These are phyloP conservation scores for Nannobrachium achirus DNA, from an alignment of 2,113 vertebrate genomes.

Conservation along the genomic window DNA sequence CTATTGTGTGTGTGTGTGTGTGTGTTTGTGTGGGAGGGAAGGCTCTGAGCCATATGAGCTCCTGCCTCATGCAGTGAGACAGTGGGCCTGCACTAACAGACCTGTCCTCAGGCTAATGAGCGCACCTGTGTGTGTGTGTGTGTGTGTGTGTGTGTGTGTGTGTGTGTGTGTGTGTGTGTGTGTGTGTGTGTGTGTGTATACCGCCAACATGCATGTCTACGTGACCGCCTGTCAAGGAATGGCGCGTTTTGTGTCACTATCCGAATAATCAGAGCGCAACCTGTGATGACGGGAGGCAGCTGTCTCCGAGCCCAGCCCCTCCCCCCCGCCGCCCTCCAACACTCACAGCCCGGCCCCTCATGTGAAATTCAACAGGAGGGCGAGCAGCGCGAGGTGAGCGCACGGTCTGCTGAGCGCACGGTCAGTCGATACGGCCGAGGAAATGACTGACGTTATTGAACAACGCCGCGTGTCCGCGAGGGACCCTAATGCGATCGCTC, in stretches of 20 bases:
- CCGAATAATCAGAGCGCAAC: not conserved
- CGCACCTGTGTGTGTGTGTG: constrained; percentile 47
- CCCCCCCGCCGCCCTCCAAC: not conserved
- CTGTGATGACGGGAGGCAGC: not conserved
- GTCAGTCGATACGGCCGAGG: constrained; percentile 64
- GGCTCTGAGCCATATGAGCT: constrained; percentile 43
- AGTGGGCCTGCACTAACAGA: constrained; percentile 46
- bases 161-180: constrained; percentile 14
- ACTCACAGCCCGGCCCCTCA: constrained; percentile 23
- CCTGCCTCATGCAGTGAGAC: constrained; percentile 48
- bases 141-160: constrained; percentile 1
- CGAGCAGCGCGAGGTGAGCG: constrained; percentile 21
- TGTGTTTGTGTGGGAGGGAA: constrained; percentile 28
- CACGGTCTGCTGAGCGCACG: constrained; percentile 36
- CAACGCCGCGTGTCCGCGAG: constrained; percentile 62
- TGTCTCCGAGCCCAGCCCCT: not conserved
- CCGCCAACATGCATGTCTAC: not conserved
- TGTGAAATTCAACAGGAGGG: constrained; percentile 63
- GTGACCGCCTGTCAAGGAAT: constrained; percentile 40
- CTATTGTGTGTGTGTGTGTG: constrained; percentile 9
- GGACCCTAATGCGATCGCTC: constrained; percentile 58
- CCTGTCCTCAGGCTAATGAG: constrained; percentile 57
- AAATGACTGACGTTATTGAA: constrained; percentile 69
- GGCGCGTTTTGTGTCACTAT: constrained; percentile 31
- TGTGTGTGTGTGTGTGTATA: not conserved